These are phyloP conservation scores for Drosophila macrospina DNA, from an alignment of 2,888 invertebrate genomes.

Conservation along the genomic window DNA sequence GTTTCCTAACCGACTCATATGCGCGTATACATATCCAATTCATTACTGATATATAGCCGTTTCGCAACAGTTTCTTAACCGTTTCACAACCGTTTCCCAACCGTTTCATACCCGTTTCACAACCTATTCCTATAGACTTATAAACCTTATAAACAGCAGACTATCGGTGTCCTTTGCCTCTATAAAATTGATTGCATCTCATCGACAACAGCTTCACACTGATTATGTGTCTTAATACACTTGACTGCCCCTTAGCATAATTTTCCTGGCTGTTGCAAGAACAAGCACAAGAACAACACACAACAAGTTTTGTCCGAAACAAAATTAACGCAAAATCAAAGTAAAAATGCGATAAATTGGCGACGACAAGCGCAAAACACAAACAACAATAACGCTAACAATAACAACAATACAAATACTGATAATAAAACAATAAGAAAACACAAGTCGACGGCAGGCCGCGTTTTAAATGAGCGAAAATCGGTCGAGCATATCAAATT, in stretches of 20 bases:
- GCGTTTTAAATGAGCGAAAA: slow-evolving; percentile 79
- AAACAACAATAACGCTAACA: slow-evolving; percentile 14
- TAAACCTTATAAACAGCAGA: too few relatives aligned
- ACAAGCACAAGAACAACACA: slow-evolving; percentile 52
- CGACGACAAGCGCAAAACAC: slow-evolving; percentile 72
- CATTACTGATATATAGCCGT: too few relatives aligned
- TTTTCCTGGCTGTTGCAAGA: slow-evolving; percentile 18
- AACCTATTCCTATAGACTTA: too few relatives aligned
- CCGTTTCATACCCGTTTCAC: background rate
- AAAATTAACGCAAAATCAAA: slow-evolving; percentile 80
- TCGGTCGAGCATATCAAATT: slow-evolving; percentile 82
- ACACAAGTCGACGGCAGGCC: slow-evolving; percentile 38
- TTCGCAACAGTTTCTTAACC: too few relatives aligned
- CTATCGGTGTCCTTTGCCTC: slow-evolving; percentile 5
- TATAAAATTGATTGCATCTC: slow-evolving; percentile 53
- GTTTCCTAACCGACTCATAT: too few relatives aligned
- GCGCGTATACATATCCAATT: too few relatives aligned
- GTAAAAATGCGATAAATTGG: slow-evolving; percentile 80
- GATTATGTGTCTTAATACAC: slow-evolving; percentile 68
- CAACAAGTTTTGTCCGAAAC: slow-evolving; percentile 56
- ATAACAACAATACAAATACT: slow-evolving; percentile 11
- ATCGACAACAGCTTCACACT: slow-evolving; percentile 61
- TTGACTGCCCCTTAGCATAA: slow-evolving; percentile 50
- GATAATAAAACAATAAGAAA: slow-evolving; percentile 44
- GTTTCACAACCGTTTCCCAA: background rate